A percentile compares a stretch with the other conserved stretches of the same genome.
These are phyloP conservation scores for Siphonodentalium dalli DNA, from an alignment of 2,888 invertebrate genomes.

Conservation along the genomic window DNA sequence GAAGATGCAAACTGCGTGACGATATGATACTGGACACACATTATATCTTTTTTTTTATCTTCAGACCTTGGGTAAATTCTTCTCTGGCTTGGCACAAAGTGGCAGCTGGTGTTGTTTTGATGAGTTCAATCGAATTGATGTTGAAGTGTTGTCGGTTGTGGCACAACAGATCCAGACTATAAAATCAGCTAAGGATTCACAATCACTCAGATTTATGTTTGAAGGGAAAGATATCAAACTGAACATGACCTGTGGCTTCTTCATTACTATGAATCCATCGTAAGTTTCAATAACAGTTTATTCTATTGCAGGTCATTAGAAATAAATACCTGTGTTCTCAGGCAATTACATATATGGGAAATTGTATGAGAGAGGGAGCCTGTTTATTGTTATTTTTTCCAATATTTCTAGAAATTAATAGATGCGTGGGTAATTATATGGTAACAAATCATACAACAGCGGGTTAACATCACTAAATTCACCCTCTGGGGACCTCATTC, in stretches of 20 bases:
- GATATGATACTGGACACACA: not conserved
- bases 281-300: constrained; percentile 32
- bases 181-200: constrained; percentile 62
- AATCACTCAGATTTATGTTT: constrained; percentile 60
- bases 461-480: no score
- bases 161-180: constrained; percentile 65
- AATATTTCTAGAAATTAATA: no score
- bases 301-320: no score
- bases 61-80: constrained; percentile 64
- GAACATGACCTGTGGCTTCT: constrained; percentile 63
- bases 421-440: not conserved
- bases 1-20: no score
- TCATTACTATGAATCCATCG: constrained; percentile 66
- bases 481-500: no score
- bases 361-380: no score
- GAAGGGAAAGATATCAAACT: constrained; percentile 64
- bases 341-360: no score
- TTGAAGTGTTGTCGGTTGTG: constrained; percentile 64
- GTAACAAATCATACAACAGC: not conserved
- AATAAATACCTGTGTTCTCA: no score
- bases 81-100: constrained; percentile 64
- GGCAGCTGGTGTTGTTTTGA: constrained; percentile 66
- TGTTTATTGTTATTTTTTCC: no score
- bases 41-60: not conserved
- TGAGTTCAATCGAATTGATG: constrained; percentile 65